Evolutionary conservation across 2,888 invertebrate species (phyloP), one percentile per base, ranked within the genome.

Genomic region (Ochlodes sylvanus): DNA sequence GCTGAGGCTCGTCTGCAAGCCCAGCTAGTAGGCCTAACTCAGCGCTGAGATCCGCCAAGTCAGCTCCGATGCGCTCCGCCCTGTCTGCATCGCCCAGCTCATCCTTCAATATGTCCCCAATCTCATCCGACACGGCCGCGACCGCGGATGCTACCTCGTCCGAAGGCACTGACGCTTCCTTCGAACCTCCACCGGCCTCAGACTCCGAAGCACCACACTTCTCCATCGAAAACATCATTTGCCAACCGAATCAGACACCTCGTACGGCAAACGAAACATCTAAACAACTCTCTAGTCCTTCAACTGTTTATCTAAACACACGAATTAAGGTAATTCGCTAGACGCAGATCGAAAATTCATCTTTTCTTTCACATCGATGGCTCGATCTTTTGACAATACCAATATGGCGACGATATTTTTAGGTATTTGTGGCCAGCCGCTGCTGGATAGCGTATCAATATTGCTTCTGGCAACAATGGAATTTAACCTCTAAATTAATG

Each of bases 361-460:
- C 93, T 92, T 92, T 93, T 92, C 89, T 88, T 86, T 86, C 85
- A 86, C 87, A 89, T 89, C 84, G 82, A 87, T 86, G 78, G 81
- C 83, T 85, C 87, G 83, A 89, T 87, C 82, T 89, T 91, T 93
- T 93, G 93, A 93, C 93, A 93, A 93, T 93, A 92, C 93, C 93
- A 93, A 93, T 93, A 93, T 93, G 93, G 93, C 93, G 93, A 89
- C 93, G 92, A 76, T 91, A 92, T 91, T 91, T 93, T 92, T 92
- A 92, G 92, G 89, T 84, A 87, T 90, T 87, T 90, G 84, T 91
- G 88, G 88, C 90, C 89, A 92, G 90, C 82, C 76, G 81, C 79
- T 72, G 77, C 74, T 77, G 80, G 81, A 83, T 84, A 82, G 80
- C 76, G 82, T 83, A 79, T 80, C 80, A 84, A 77, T 83, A 80